phyloP scores from a whole-genome alignment of 2,888 invertebrate genomes.

The Acheta domesticus region DNA sequence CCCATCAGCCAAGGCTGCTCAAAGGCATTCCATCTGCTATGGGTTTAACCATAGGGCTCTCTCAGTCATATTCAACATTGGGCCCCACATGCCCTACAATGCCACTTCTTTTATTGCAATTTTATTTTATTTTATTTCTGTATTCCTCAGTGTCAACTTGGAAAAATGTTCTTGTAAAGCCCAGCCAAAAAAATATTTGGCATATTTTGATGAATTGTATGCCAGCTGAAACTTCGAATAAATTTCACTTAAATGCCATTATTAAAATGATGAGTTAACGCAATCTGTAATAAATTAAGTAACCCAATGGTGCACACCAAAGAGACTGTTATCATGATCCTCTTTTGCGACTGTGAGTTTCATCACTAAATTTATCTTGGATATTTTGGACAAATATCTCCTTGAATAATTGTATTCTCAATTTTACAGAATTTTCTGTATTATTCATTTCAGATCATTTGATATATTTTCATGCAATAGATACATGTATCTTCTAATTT shows the following conservation, averaged over 20 bases:
- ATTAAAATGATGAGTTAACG: not conserved
- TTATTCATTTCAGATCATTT: too few species aligned
- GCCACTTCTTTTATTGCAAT: not conserved
- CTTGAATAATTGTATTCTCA: too few species aligned
- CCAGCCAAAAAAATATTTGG: not conserved
- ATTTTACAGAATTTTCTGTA: too few species aligned
- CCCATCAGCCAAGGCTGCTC: not conserved
- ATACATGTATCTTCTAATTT: too few species aligned
- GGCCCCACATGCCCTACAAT: too few species aligned
- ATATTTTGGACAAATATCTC: too few species aligned
- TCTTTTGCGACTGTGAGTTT: not conserved
- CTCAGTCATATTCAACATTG: too few species aligned
- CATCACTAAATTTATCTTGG: too few species aligned
- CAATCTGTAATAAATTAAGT: not conserved
- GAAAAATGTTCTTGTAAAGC: not conserved
- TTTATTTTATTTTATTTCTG: not conserved
- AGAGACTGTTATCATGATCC: not conserved
- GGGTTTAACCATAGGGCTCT: not conserved
- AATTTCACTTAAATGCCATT: not conserved
- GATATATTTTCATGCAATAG: too few species aligned
- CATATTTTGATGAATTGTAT: not conserved
- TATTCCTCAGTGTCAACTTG: not conserved
- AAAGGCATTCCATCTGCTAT: not conserved
- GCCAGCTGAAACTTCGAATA: not conserved
- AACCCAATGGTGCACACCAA: not conserved